Evolutionary conservation across 2,888 invertebrate species (phyloP), one percentile per base, ranked within the genome.

Genomic region (Auanema freiburgensis): DNA sequence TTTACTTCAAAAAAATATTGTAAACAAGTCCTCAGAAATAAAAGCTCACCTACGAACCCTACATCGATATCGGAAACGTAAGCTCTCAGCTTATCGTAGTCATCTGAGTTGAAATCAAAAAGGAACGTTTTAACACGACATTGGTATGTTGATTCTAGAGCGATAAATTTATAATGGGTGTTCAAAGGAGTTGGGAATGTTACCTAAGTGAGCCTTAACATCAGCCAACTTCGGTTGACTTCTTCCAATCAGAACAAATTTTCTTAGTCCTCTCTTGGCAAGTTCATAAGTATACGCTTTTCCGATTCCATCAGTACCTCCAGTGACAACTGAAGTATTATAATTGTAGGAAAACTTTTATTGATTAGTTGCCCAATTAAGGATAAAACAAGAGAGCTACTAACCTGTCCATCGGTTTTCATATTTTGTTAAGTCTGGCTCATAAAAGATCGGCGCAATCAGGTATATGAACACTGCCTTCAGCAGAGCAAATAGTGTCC

Each of bases 221-320:
- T 64, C 66, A 1, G 71, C 71, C 53, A 81, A 60, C 50, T 81
- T 81, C 50, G 65, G 63, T 42, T 66, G 67, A 60, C 67, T 79
- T 63, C 81, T 59, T 40, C 81, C 81, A 55, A 81, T 77, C 8
- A 81, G 58, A 18, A 81, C 69, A 59, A 81, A 82, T 57, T 80
- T 82, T 8, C 73, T 65, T 10, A 81, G 53, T 1, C 81, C 81
- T 50, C 80, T 53, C 46, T 64, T 71, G 6, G 80, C 80, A 54
- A 80, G 56, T 46, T 80, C 80, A 41, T 69, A 49, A 6, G 69
- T 77, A 65, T 80, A 80, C 1, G 80, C 80, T 52, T 74, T 75
- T 21, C 80, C 80, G 59, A 80, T 80, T 42, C 80, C 80, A 60
- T 80, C 80, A 10, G 80, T 80, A 18, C 75, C 80, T 24, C 80